phyloP scores from a whole-genome alignment of 2,113 vertebrate species.

The Megaceryle torquata region DNA sequence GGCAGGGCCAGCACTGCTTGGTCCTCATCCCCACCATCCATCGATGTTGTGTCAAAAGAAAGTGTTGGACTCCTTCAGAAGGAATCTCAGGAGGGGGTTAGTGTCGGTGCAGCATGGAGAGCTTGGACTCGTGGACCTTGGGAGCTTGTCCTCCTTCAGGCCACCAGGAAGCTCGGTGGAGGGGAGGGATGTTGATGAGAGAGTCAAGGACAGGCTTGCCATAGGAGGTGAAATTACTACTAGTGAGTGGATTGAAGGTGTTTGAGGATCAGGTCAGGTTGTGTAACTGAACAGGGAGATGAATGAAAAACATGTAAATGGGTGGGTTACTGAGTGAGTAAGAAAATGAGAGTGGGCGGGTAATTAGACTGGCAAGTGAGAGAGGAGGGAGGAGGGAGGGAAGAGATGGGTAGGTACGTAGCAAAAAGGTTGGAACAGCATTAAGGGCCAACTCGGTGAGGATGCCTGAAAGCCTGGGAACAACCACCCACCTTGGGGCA shows the following conservation, averaged over 20 bases:
- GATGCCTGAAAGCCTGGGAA: not conserved
- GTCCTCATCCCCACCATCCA: not conserved
- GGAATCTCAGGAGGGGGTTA: not conserved
- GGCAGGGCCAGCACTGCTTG: not conserved
- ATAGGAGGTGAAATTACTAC: not conserved
- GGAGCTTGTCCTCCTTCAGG: not conserved
- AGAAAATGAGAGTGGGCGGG: constrained; percentile 44
- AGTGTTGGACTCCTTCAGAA: rapidly evolving
- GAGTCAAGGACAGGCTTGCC: not conserved
- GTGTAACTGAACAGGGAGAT: not conserved
- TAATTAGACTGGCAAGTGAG: constrained; percentile 36
- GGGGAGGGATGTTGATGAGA: not conserved
- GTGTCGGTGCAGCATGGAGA: not conserved
- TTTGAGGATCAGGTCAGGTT: not conserved
- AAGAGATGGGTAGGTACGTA: constrained; percentile 29
- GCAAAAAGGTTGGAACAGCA: not conserved
- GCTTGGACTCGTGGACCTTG: not conserved
- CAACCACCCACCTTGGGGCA: not conserved
- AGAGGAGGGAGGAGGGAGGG: constrained; percentile 38
- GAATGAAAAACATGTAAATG: not conserved
- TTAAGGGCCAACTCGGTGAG: not conserved
- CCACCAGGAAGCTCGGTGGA: rapidly evolving
- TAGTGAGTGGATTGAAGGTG: not conserved
- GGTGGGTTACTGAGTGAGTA: constrained; percentile 41
- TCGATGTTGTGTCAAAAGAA: rapidly evolving